Conservation (phyloP, 53 echinoderm and acorn worm genomes). For the Crossaster papposus region DNA sequence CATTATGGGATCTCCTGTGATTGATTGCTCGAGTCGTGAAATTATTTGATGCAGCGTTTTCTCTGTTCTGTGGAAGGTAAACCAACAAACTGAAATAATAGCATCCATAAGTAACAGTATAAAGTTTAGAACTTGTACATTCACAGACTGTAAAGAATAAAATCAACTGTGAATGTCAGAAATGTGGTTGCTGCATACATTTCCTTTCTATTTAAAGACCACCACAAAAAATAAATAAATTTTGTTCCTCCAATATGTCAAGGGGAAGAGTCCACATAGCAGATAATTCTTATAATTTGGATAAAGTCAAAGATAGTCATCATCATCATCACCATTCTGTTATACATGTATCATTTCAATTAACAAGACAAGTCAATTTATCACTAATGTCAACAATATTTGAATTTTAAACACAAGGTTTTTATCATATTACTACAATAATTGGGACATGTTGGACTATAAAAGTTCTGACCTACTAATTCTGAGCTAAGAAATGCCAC, state of each 20-base stretch:
- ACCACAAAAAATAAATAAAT: no score
- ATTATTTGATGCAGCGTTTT: slow-evolving; percentile 9
- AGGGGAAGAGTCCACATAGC: not conserved
- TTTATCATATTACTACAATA: not conserved
- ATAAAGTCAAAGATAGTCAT: slow-evolving; percentile 7
- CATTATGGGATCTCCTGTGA: slow-evolving; percentile 15
- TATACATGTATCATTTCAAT: not conserved
- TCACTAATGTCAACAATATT: not conserved
- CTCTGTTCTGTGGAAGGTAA: slow-evolving; percentile 7
- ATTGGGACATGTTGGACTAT: not conserved
- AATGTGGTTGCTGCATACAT: slow-evolving; percentile 2
- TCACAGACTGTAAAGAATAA: slow-evolving; percentile 12
- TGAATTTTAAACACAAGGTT: slow-evolving; percentile 6
- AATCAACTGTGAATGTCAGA: slow-evolving; percentile 7
- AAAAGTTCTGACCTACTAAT: not conserved
- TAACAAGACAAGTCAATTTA: slow-evolving; percentile 5
- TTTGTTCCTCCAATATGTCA: no score
- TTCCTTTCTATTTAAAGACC: no score
- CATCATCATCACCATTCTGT: not conserved
- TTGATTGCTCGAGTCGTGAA: not conserved
- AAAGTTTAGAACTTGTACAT: not conserved
- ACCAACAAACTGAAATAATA: not conserved
- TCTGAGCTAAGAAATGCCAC: slow-evolving; percentile 17
- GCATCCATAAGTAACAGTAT: not conserved
- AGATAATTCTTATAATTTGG: not conserved